A percentile compares a stretch with the other conserved stretches of the same genome.
Conservation (phyloP, 2,888 invertebrate species). For the Tinea pellionella region DNA sequence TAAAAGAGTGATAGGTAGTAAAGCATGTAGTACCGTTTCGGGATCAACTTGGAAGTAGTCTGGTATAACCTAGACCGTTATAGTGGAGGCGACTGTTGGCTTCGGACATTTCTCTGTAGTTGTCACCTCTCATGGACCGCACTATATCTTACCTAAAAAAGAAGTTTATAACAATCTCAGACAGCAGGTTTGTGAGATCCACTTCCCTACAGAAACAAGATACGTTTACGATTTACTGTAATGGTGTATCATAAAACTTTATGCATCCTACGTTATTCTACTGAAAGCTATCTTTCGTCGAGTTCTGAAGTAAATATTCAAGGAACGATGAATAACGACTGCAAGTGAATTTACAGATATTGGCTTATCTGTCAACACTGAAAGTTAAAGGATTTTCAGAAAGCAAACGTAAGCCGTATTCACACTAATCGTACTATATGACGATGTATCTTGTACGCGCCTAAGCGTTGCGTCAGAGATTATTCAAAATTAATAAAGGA, state of each 20-base stretch:
- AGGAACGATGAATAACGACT: conserved; percentile 1
- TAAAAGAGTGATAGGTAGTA: too few species aligned
- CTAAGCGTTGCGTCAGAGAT: too few species aligned
- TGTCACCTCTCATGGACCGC: too few species aligned
- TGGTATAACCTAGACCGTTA: too few species aligned
- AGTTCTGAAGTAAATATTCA: not conserved
- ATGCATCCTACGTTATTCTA: conserved; percentile 4
- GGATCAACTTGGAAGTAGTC: too few species aligned
- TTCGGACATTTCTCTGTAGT: too few species aligned
- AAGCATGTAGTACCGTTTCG: too few species aligned
- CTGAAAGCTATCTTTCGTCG: conserved; percentile 4
- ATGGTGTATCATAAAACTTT: conserved; percentile 8
- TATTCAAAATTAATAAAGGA: too few species aligned
- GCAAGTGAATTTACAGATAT: not conserved
- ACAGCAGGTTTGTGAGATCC: not conserved
- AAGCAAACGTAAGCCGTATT: not conserved
- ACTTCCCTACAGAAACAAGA: conserved; percentile 4
- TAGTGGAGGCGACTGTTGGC: too few species aligned
- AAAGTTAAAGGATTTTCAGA: not conserved
- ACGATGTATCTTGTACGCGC: too few species aligned
- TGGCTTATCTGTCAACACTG: not conserved
- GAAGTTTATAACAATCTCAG: not conserved
- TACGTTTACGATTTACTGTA: conserved; percentile 10
- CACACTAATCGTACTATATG: too few species aligned
- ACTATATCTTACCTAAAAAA: too few species aligned